Percentiles rank a stretch among this genome's conserved stretches.
Evolutionary conservation across 2,797 vertebrate genomes (phyloP).

Genomic region (Pseudochirops cupreus): DNA sequence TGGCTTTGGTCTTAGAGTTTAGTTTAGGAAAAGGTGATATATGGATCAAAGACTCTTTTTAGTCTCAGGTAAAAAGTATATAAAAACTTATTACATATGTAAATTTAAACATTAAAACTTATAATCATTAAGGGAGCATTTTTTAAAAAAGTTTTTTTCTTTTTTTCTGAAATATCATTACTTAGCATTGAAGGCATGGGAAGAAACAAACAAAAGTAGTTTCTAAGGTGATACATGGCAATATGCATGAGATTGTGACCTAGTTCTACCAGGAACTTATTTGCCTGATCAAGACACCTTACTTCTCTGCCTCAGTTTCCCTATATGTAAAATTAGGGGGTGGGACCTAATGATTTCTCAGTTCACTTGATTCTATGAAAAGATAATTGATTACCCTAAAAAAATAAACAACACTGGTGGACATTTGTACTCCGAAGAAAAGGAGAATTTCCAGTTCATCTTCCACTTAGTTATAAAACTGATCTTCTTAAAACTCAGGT

Average conservation of each 20-base stretch:
- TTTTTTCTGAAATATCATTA: background rate
- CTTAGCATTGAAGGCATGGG: background rate
- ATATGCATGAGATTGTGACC: background rate
- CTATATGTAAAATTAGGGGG: background rate
- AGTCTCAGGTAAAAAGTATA: conserved; percentile 27
- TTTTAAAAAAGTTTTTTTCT: conserved; percentile 28
- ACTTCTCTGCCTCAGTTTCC: background rate
- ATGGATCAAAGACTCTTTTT: background rate
- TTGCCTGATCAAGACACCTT: background rate
- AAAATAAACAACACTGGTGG: background rate
- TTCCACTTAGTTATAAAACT: background rate
- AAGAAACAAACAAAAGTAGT: conserved; percentile 35
- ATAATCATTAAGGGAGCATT: conserved; percentile 21
- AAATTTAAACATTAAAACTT: conserved; percentile 22
- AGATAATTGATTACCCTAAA: background rate
- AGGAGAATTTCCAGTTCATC: background rate
- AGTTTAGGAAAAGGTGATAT: background rate
- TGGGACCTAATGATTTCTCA: background rate
- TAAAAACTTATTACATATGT: conserved; percentile 17
- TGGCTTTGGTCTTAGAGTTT: background rate
- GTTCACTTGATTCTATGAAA: background rate
- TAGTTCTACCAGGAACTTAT: background rate
- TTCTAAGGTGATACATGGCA: conserved; percentile 17
- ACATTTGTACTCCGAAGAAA: conserved; percentile 22
- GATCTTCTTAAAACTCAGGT: background rate